phyloP scores from a whole-genome alignment of 2,888 invertebrate species.

The Epistrophella euchroma region DNA sequence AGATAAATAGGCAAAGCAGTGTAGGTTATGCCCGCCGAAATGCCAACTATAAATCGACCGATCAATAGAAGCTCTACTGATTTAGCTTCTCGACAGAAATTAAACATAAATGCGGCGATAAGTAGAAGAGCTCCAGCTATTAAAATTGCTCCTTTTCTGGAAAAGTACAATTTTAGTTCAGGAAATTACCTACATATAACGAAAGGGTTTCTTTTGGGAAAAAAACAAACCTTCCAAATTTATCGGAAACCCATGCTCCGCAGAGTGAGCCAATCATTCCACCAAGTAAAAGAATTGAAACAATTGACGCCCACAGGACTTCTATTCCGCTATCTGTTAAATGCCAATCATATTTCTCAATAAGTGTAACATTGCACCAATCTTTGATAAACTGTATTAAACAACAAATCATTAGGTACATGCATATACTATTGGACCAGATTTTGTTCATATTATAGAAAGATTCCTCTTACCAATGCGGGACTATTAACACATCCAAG shows the following conservation, averaged over 20 bases:
- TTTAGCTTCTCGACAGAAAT: conserved; percentile 86
- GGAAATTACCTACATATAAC: too few species aligned
- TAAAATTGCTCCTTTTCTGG: conserved; percentile 86
- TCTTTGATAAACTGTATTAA: conserved; percentile 85
- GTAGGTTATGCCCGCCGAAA: conserved; percentile 91
- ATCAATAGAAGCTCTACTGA: conserved; percentile 91
- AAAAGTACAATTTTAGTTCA: not conserved
- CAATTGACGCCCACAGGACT: conserved; percentile 91
- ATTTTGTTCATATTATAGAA: not conserved
- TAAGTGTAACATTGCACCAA: conserved; percentile 89
- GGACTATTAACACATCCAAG: conserved; percentile 94
- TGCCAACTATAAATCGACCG: conserved; percentile 91
- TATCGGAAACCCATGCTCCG: conserved; percentile 90
- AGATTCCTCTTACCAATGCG: conserved; percentile 86
- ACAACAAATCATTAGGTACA: not conserved
- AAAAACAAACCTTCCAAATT: conserved; percentile 86
- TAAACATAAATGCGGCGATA: conserved; percentile 88
- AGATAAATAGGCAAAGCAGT: conserved; percentile 95
- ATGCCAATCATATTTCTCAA: conserved; percentile 85
- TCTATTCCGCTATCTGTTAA: conserved; percentile 85
- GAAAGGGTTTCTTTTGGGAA: too few species aligned
- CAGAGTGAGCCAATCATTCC: conserved; percentile 93
- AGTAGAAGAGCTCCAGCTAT: conserved; percentile 88
- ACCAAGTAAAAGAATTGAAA: conserved; percentile 94
- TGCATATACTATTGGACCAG: not conserved